phyloP scores from a whole-genome alignment of 2,797 vertebrate genomes.

The Eospalax fontanierii region DNA sequence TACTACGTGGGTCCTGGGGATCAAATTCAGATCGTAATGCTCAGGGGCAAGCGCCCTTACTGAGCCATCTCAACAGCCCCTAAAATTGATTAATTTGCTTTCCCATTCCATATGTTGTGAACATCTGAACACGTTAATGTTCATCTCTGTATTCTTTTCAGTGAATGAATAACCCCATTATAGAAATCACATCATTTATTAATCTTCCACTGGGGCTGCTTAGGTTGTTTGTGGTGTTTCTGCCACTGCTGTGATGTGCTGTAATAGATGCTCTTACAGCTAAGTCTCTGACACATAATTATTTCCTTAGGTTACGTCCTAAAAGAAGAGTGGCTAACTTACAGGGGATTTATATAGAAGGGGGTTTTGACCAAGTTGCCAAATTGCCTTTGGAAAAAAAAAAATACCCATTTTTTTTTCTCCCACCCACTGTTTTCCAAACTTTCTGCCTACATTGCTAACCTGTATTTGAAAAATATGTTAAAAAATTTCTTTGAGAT shows the following conservation, averaged over 20 bases:
- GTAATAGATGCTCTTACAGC: background rate
- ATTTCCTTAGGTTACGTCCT: slow-evolving; percentile 2
- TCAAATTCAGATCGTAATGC: background rate
- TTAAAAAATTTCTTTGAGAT: background rate
- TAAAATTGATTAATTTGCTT: slow-evolving; percentile 9
- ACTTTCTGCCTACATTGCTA: slow-evolving; percentile 24
- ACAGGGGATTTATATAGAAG: background rate
- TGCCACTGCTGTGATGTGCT: background rate
- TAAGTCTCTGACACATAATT: background rate
- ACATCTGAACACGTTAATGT: slow-evolving; percentile 27
- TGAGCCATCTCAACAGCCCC: background rate
- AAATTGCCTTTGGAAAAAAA: slow-evolving; percentile 45
- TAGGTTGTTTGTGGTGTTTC: slow-evolving; percentile 14
- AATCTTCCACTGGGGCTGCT: background rate
- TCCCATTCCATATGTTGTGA: background rate
- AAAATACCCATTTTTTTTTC: slow-evolving; percentile 8
- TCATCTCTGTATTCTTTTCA: slow-evolving; percentile 20
- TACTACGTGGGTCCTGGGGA: background rate
- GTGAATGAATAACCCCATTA: background rate
- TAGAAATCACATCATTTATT: slow-evolving; percentile 28
- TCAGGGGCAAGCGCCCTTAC: background rate
- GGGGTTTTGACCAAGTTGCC: slow-evolving; percentile 10
- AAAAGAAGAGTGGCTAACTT: background rate
- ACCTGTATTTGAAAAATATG: background rate
- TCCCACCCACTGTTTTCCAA: background rate